Evolutionary conservation across 1,140 invertebrate genomes (phyloP), one percentile per base, ranked within the genome.

Genomic region (Penaeus japonicus): DNA sequence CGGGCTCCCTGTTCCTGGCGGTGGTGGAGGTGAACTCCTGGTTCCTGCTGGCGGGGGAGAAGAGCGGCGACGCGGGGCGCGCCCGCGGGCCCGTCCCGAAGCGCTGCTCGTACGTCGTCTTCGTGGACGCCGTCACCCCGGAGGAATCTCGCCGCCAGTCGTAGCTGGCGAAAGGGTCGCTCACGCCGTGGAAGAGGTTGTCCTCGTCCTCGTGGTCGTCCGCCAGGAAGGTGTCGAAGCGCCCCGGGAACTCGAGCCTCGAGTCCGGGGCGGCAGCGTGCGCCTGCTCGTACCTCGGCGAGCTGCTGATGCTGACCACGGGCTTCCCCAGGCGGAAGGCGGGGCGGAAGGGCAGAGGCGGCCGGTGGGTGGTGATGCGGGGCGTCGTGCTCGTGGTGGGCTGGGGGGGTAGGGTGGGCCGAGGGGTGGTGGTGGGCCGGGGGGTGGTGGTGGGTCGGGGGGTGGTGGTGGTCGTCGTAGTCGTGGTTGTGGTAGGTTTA

Each of bases 111-210:
- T 90, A 90, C 17, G 70, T 39, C 0, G 90, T 90, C 53, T 89
- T 89, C 15, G 90, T 88, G 47, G 82, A 86, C 22, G 90, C 90
- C 18, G 90, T 90, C 18, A 89, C 90, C n/a, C 87, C 80, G 0
- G 85, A 47, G 18, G 85, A 77, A 57, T 89, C 88, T 30, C 84
- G 82, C n/a, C 89, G 81, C 90, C 89, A 90, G 83, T 90, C 90
- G 53, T 78, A 88, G 85, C 88, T 75, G n/a, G 90, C 90, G 59
- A 89, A 90, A 10, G 90, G 90, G 54, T 90, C 90, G 10, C 85
- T 62, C 4, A 82, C 55, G 24, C 80, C 86, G 5, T 39, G 54
- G 47, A 83, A 88, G 0, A 88, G 54, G 22, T 83, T 80, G 27
- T 88, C 86, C 27, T 82, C 86, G 30, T 82, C 86, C 15, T 55